Conservation (phyloP, 2,888 invertebrate genomes). For the Parascotia fuliginaria region DNA sequence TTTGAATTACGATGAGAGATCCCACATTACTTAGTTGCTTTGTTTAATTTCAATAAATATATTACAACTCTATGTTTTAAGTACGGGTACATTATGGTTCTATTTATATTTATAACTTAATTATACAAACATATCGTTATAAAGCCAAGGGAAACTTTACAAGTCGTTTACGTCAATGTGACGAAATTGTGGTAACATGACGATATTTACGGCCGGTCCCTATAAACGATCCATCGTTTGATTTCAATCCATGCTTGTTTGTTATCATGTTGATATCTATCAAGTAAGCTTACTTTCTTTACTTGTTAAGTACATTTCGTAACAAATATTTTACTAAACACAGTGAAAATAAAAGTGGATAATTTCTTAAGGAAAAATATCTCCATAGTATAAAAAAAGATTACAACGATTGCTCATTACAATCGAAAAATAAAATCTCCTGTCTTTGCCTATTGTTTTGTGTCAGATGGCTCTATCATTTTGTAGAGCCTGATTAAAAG, state of each 20-base stretch:
- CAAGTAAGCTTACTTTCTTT: no score
- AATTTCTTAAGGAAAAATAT: no score
- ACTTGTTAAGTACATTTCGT: no score
- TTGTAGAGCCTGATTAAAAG: no score
- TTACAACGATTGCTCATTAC: no score
- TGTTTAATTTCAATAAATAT: constrained; percentile 70
- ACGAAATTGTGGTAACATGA: constrained; percentile 3
- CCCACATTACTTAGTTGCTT: constrained; percentile 52
- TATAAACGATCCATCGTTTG: constrained; percentile 1
- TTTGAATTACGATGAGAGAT: constrained; percentile 65
- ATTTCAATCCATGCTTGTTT: neutral
- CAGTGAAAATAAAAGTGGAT: no score
- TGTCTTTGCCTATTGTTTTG: no score
- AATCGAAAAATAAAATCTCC: no score
- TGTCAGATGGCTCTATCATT: no score
- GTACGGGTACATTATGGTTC: constrained; percentile 27
- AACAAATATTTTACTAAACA: no score
- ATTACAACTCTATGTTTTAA: constrained; percentile 72
- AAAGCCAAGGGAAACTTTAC: neutral
- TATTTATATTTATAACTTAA: constrained; percentile 34
- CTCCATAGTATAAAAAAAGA: no score
- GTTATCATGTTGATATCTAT: no score
- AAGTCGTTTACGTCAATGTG: constrained; percentile 18
- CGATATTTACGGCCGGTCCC: neutral
- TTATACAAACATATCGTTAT: constrained; percentile 10